A percentile compares a stretch with the other conserved stretches of the same genome.
These are phyloP conservation scores for Lytechinus pictus DNA, from an alignment of 35 echinoderm and acorn worm species.

Conservation along the genomic window DNA sequence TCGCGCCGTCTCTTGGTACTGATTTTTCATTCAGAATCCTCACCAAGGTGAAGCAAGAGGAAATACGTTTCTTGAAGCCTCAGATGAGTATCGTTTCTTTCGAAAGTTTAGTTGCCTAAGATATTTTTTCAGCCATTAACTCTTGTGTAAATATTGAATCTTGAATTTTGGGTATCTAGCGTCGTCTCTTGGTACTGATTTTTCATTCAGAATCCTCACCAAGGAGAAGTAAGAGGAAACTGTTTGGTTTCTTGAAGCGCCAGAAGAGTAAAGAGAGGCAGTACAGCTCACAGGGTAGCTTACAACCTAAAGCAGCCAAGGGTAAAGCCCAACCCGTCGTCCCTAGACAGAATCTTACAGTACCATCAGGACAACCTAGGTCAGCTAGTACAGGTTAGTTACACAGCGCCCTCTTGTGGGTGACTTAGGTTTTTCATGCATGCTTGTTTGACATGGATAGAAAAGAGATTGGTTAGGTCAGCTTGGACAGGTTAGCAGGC, in stretches of 20 bases:
- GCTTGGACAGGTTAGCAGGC: too few species aligned
- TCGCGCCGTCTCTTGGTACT: background rate
- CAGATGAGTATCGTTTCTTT: background rate
- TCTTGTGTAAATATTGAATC: too few species aligned
- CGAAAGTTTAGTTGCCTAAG: too few species aligned
- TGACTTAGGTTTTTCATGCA: background rate
- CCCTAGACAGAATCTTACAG: constrained; percentile 9
- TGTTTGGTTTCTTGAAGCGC: constrained; percentile 63
- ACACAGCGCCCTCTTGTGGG: background rate
- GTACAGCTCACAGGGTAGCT: constrained; percentile 51
- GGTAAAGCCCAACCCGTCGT: background rate
- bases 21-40: constrained; percentile 42
- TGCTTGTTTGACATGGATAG: background rate
- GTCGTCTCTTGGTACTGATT: background rate
- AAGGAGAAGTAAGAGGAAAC: constrained; percentile 63
- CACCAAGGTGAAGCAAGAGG: constrained; percentile 67
- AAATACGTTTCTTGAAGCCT: constrained; percentile 57
- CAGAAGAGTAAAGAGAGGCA: constrained; percentile 48
- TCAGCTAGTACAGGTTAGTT: constrained; percentile 65
- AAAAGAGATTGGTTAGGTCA: too few species aligned
- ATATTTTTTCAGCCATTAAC: too few species aligned
- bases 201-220: constrained; percentile 56
- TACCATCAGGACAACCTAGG: constrained; percentile 27
- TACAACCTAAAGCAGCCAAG: constrained; percentile 25
- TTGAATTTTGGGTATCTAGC: background rate